A percentile compares a stretch with the other conserved stretches of the same genome.
Evolutionary conservation across 2,888 invertebrate genomes (phyloP).

Genomic region (Drosophila silvestris): DNA sequence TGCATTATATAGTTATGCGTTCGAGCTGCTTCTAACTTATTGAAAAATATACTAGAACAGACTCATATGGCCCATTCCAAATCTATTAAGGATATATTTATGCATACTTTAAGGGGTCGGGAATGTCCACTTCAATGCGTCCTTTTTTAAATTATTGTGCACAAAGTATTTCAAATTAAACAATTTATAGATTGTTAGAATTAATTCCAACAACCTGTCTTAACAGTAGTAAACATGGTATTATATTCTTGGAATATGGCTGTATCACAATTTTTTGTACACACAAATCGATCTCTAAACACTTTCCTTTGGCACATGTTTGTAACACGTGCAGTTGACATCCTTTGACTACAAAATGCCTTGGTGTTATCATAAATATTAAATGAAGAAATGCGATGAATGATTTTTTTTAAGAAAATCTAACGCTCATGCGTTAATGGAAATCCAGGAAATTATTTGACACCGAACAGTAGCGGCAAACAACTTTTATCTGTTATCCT

Average conservation of each 20-base stretch:
- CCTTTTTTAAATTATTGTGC: background rate
- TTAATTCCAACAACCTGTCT: background rate
- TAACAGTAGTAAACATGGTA: background rate
- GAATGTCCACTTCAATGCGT: background rate
- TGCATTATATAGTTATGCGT: background rate
- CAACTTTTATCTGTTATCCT: conserved; percentile 72
- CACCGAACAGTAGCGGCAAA: conserved; percentile 69
- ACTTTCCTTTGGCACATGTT: conserved; percentile 11
- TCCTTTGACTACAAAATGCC: conserved; percentile 20
- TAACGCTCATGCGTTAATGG: conserved; percentile 44
- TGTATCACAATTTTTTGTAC: conserved; percentile 27
- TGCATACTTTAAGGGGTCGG: background rate
- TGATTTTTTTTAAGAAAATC: conserved; percentile 35
- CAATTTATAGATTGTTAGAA: background rate
- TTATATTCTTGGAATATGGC: background rate
- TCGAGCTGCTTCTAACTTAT: background rate
- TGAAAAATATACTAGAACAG: background rate
- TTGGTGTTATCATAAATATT: conserved; percentile 53
- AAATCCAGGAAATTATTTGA: conserved; percentile 77
- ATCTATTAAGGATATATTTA: background rate
- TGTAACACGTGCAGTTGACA: conserved; percentile 41
- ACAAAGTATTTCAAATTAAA: background rate
- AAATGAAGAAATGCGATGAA: conserved; percentile 26
- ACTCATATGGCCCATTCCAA: background rate
- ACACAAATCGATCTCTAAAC: background rate